These are phyloP conservation scores for Struthio camelus DNA, from an alignment of 2,113 vertebrate genomes.

Conservation along the genomic window DNA sequence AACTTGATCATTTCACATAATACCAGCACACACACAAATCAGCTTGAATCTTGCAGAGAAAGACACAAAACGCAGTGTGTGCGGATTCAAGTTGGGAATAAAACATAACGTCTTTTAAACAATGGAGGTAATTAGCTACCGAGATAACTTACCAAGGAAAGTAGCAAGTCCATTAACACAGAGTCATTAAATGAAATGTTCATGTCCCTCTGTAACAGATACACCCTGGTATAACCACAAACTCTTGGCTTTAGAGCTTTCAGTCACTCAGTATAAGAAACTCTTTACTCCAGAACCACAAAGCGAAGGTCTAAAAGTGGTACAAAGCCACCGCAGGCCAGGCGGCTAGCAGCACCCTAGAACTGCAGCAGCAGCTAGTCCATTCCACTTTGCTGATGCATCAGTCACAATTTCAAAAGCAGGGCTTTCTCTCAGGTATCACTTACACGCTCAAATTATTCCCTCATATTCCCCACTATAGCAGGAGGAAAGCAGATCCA, in stretches of 20 bases:
- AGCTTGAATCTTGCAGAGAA: neutral
- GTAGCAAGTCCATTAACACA: neutral
- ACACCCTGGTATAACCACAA: neutral
- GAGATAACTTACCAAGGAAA: neutral
- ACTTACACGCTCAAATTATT: neutral
- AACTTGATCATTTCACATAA: neutral
- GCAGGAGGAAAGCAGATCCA: neutral
- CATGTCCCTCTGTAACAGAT: neutral
- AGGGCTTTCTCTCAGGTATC: neutral
- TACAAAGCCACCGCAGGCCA: neutral
- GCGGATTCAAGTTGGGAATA: neutral
- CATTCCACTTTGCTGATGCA: neutral
- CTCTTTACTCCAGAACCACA: neutral
- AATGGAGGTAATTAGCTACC: neutral
- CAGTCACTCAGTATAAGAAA: neutral
- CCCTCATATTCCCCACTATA: neutral
- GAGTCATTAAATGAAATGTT: neutral
- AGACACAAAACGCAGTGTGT: neutral
- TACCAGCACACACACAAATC: neutral
- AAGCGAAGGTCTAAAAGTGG: neutral
- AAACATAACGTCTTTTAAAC: neutral
- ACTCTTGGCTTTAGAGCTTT: neutral
- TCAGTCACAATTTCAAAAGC: neutral
- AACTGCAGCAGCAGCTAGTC: neutral
- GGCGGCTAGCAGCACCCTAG: neutral